Evolutionary conservation across 2,888 invertebrate genomes (phyloP), one percentile per base, ranked within the genome.

Genomic region (Chrysolina americana): DNA sequence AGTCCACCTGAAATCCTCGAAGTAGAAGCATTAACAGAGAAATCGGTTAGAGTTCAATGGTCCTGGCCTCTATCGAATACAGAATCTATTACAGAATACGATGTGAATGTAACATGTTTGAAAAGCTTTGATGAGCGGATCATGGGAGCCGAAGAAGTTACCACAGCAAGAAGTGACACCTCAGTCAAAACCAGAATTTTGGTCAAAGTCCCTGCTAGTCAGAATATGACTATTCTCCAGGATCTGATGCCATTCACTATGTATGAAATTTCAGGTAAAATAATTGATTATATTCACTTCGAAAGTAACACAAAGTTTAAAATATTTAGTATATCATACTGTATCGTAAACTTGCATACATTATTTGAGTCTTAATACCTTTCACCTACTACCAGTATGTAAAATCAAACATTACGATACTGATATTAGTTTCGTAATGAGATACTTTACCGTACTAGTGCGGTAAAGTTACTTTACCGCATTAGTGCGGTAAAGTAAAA

Each of bases 181-280:
- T 56, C 72, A 0, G n/a, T 75, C 36, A 74, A 36, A 9, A 76
- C 77, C n/a, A 73, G 64, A 19, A 69, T 78, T 8, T 65, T 65
- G 6, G 76, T 89, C 68, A 91, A 89, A 83, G 93, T 94, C 0
- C 89, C 90, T 2, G 89, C 90, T 4, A 91, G 91, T 77, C 90
- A 90, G 80, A 93, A 91, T 1, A 90, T 87, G 68, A 88, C 92
- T 0, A 87, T 91, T 0, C 84, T 95, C 2, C 91, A 91, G 80
- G 91, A 93, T 83, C 88, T 96, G 47, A 89, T 90, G 13, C 94
- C 95, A 0, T 93, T 94, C 83, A 95, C 95, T 0, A 95, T 95
- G 95, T 96, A 96, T 85, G 94, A 95, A 83, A 90, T 95, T 8
- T 91, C 53, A 70, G 79, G 79, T 79, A 70, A 64, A 65, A 53